Evolutionary conservation across 2,113 vertebrate species (phyloP), one percentile per base, ranked within the genome.

Genomic region (Caracal caracal): DNA sequence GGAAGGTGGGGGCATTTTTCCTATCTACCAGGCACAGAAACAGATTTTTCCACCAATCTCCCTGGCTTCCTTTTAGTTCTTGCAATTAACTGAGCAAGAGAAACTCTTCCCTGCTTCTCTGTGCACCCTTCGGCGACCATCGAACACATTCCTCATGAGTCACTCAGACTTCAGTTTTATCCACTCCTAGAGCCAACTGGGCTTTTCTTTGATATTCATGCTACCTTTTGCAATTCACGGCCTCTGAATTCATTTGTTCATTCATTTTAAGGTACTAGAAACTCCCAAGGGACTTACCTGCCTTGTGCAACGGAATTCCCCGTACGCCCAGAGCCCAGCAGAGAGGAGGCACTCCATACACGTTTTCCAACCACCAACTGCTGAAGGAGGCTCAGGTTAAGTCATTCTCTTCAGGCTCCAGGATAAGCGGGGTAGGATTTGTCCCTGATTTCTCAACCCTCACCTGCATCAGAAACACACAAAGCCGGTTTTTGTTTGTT

Each of bases 271-370:
- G 33, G 1, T 24, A 30, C 24, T 51, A 16, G 43, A 91, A 93
- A 92, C 6, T 47, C 66, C 37, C 53, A 4, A 17, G 5, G 68
- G 28, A 15, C 0, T 0, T 71, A 15, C 0, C 0, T 71, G 15
- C 19, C 37, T 85, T 86, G 30, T 35, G 40, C 63, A 82, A n/a
- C 1, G 2, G 35, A 83, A 79, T 66, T 78, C 19, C 73, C 66
- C 70, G 16, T 28, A 17, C 17, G 43, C 63, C 15, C 19, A 2
- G 2, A 73, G 47, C 13, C 68, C 71, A 19, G 28, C 33, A 2
- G 22, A 15, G 11, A 87, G 79, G n/a, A 65, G 35, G 47, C 0
- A 0, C 53, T 81, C 35, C 61, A 2, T 33, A 79, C 16, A 35
- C 10, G 3, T 49, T 78, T 92, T 75, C 71, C 33, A 59, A 6